These are phyloP conservation scores for Tribolium madens DNA, from an alignment of 1,140 invertebrate species.

Conservation along the genomic window DNA sequence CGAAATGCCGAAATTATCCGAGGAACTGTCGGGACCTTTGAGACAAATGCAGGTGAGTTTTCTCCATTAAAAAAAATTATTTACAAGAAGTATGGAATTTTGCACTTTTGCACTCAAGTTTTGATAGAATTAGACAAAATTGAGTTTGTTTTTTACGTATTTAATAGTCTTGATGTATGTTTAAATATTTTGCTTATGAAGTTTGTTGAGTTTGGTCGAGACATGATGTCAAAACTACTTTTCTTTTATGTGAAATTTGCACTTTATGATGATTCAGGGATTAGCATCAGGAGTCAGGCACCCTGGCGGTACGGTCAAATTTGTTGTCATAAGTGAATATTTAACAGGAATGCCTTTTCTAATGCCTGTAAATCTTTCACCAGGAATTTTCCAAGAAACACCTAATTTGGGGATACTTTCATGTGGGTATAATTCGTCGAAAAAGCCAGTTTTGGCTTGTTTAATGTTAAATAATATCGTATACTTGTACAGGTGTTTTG, in stretches of 20 bases:
- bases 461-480: too few relatives aligned
- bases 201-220: neutral
- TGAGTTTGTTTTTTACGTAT: too few relatives aligned
- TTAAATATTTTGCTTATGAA: too few relatives aligned
- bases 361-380: neutral
- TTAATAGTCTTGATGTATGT: too few relatives aligned
- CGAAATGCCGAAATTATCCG: constrained; percentile 85
- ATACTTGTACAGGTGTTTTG: too few relatives aligned
- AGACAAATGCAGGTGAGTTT: constrained; percentile 82
- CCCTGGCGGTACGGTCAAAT: neutral
- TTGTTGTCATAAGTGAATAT: neutral
- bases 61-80: too few relatives aligned
- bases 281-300: neutral
- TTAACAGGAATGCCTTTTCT: too few relatives aligned
- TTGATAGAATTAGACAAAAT: too few relatives aligned
- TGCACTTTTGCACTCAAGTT: too few relatives aligned
- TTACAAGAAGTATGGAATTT: too few relatives aligned
- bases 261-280: neutral
- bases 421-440: neutral
- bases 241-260: neutral
- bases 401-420: neutral
- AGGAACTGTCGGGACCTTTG: constrained; percentile 89
- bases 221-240: neutral
- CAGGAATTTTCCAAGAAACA: neutral
- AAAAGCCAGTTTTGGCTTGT: neutral